Evolutionary conservation across 2,113 vertebrate species (phyloP).

Genomic region (Crypturellus undulatus): DNA sequence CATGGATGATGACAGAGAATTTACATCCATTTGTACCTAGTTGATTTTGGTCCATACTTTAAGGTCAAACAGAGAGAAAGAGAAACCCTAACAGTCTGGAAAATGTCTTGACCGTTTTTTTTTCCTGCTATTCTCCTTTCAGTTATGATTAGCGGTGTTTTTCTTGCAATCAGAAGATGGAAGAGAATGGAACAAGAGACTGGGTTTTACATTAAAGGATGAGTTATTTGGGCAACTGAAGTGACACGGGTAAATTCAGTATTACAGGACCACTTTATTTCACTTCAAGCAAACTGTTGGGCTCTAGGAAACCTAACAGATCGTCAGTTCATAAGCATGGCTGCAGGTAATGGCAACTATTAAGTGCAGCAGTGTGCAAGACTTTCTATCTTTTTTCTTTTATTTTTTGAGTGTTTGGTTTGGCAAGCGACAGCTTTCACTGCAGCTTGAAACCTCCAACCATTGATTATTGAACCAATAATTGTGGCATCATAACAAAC

Average conservation of each 20-base stretch:
- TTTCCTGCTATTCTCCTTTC: not conserved
- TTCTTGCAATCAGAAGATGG: not conserved
- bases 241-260: not conserved
- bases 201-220: not conserved
- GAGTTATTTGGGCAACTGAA: not conserved
- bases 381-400: not conserved
- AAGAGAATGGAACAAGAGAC: not conserved
- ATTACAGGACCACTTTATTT: not conserved
- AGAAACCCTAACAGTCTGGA: not conserved
- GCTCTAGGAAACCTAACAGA: not conserved
- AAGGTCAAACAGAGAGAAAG: not conserved
- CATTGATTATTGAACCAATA: slow-evolving; percentile 30
- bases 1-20: not conserved
- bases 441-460: not conserved
- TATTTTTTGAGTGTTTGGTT: not conserved
- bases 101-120: not conserved
- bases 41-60: not conserved
- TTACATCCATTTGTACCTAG: not conserved
- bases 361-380: not conserved
- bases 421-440: not conserved
- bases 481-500: not conserved
- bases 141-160: not conserved
- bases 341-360: not conserved
- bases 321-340: not conserved
- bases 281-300: not conserved